Conservation (phyloP, 1,140 invertebrate genomes). For the Goniozus legneri region DNA sequence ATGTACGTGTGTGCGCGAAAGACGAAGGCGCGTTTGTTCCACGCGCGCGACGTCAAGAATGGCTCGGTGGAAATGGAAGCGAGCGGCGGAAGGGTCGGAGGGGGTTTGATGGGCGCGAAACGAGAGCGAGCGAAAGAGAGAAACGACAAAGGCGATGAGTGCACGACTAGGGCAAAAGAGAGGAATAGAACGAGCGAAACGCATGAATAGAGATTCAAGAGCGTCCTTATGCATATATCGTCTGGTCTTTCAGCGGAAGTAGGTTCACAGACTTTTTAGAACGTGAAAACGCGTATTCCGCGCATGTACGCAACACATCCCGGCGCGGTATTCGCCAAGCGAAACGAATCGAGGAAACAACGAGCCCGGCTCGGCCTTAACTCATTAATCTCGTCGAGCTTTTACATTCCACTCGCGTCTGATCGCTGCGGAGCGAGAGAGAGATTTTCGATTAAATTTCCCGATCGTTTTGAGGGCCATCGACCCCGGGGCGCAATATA, state of each 20-base stretch:
- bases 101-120: background rate
- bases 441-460: too few species aligned
- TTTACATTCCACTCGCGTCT: too few species aligned
- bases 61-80: conserved; percentile 8
- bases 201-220: conserved; percentile 35
- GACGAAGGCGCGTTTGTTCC: too few species aligned
- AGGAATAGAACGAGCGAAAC: conserved; percentile 19
- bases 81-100: conserved; percentile 5
- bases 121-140: conserved; percentile 6
- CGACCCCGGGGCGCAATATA: too few species aligned
- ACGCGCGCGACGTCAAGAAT: background rate
- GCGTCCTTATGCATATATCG: conserved; percentile 17
- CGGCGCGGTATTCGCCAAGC: too few species aligned
- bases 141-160: conserved; percentile 2
- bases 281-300: conserved; percentile 16
- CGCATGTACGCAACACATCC: too few species aligned
- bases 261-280: conserved; percentile 26
- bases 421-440: too few species aligned
- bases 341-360: too few species aligned
- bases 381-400: conserved; percentile 21
- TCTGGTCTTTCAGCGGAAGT: conserved; percentile 26
- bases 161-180: background rate
- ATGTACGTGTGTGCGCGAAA: too few species aligned
- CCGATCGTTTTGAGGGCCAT: too few species aligned
- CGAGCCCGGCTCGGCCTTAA: too few species aligned